Conservation (phyloP, 2,113 vertebrate genomes). For the Eptesicus fuscus region DNA sequence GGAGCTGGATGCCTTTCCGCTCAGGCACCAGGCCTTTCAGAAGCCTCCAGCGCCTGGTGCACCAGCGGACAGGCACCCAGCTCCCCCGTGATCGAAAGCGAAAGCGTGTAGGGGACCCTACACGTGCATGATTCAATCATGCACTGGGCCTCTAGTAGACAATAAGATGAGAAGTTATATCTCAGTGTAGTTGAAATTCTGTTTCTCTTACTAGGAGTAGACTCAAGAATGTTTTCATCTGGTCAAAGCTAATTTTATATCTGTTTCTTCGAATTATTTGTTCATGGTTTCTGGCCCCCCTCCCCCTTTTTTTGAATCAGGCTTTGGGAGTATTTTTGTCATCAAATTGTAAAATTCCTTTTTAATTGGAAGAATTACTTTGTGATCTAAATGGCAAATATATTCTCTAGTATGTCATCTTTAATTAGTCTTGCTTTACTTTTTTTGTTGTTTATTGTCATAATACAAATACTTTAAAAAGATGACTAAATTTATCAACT, state of each 20-base stretch:
- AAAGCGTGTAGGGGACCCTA: too few species aligned
- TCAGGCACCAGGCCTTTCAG: too few species aligned
- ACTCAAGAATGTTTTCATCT: not conserved
- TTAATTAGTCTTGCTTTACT: not conserved
- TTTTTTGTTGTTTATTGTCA: not conserved
- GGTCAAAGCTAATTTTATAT: not conserved
- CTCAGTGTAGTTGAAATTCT: not conserved
- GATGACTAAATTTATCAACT: not conserved
- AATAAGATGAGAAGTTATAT: not conserved
- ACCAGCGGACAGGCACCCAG: too few species aligned
- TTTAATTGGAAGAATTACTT: not conserved
- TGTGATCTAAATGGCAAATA: not conserved
- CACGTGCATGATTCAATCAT: too few species aligned
- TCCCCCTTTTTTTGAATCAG: not conserved
- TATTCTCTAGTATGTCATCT: not conserved
- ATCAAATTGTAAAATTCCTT: not conserved
- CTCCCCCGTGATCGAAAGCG: too few species aligned
- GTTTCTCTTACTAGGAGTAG: not conserved
- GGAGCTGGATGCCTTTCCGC: too few species aligned
- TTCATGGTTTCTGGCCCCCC: not conserved
- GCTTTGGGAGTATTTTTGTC: not conserved
- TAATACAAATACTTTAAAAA: not conserved
- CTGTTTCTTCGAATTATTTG: not conserved
- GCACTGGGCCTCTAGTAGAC: too few species aligned
- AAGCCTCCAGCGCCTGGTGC: too few species aligned